Conservation (phyloP, 2,888 invertebrate genomes). For the Metellina segmentata region DNA sequence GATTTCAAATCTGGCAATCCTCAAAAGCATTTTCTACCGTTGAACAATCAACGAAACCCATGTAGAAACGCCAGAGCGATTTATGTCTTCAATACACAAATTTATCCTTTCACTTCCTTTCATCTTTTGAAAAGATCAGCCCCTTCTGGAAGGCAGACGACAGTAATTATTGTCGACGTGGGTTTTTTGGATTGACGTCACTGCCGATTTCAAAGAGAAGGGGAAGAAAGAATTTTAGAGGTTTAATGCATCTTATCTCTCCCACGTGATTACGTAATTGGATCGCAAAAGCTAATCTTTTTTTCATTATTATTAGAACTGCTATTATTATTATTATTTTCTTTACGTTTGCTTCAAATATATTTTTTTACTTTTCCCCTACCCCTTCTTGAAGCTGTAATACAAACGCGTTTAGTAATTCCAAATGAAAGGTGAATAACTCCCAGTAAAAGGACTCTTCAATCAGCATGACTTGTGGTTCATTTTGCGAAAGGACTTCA, state of each 20-base stretch:
- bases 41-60: no score
- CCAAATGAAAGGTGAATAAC: constrained; percentile 28
- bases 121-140: constrained; percentile 39
- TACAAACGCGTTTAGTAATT: not conserved
- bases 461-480: constrained; percentile 61
- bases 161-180: constrained; percentile 63
- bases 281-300: constrained; percentile 42
- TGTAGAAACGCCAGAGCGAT: no score
- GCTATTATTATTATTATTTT: constrained; percentile 11
- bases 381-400: not conserved
- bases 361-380: not conserved
- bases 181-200: constrained; percentile 60
- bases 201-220: constrained; percentile 31
- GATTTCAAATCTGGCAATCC: no score
- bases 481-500: constrained; percentile 23
- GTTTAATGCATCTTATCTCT: constrained; percentile 47
- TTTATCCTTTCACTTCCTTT: not conserved
- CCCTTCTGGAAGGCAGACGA: constrained; percentile 35
- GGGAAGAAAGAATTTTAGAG: not conserved
- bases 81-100: not conserved
- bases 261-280: constrained; percentile 69
- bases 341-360: not conserved
- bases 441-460: constrained; percentile 38
- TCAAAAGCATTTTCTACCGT: not conserved
- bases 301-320: constrained; percentile 13